Evolutionary conservation across 2,797 vertebrate species (phyloP).

Genomic region (Lates japonicus): DNA sequence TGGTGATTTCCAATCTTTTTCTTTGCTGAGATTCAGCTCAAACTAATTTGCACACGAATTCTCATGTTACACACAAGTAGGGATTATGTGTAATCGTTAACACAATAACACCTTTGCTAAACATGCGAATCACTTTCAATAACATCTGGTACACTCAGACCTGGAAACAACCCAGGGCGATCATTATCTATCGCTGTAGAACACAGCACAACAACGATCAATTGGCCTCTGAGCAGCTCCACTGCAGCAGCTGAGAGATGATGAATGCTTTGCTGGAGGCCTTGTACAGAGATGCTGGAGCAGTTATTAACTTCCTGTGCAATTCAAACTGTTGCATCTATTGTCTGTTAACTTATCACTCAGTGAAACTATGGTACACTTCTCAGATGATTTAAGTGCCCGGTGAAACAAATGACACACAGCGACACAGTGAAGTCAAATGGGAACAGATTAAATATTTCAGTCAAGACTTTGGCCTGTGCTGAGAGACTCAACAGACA

Average conservation of each 20-base stretch:
- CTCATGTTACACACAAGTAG: background rate
- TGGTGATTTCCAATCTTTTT: no score
- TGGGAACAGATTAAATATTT: constrained; percentile 14
- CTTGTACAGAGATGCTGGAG: background rate
- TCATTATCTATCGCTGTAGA: background rate
- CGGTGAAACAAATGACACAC: constrained; percentile 7
- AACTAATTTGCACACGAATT: background rate
- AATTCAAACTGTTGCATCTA: background rate
- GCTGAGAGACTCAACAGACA: background rate
- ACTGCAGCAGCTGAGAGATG: constrained; percentile 4
- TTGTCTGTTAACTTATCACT: background rate
- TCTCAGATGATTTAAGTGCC: background rate
- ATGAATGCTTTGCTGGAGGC: background rate
- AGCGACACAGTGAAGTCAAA: constrained; percentile 5
- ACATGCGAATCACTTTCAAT: background rate
- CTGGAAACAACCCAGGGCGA: no score
- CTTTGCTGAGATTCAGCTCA: background rate
- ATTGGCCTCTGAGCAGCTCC: background rate
- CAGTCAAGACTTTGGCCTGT: background rate
- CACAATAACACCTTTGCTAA: background rate
- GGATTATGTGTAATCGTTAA: no score
- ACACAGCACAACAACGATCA: background rate
- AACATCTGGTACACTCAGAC: no score
- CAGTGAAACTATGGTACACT: background rate
- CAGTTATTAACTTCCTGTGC: background rate